Base-by-base conservation (phyloP, 92 coral and sea anemone genomes). In the Umimayanthus chanpuru region DNA sequence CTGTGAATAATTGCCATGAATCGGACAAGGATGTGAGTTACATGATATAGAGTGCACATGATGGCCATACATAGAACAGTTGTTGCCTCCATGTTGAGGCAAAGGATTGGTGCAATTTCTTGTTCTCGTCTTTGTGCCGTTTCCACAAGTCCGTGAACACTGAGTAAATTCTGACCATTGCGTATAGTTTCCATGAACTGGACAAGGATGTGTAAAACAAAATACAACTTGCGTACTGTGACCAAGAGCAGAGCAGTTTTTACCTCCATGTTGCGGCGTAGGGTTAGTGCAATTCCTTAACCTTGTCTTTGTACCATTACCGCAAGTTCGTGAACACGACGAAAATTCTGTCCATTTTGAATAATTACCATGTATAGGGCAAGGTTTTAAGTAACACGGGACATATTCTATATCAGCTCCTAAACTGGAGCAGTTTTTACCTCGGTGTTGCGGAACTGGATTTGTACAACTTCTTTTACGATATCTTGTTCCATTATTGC, bases 1-100 rank as follows among this genome's bases (percentile, higher is more conserved):
- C n/a, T 89, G 26, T 8, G 96, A 90, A 79, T 88, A 94, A 18
- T 91, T 91, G 1, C 95, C 97, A 55, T 88, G 79, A 21, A 80
- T 70, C 3, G 90, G 90, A 71, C 90, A 88, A 26, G 78, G 79
- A 43, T 44, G 29, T 3, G 67, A n/a, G 43, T 83, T 73, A 67
- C 87, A 68, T 18, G 64, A 6, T 23, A 80, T 10, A 26, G 26
- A 53, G 4, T 80, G 47, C 20, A 9, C 30, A 18, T 32, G 40
- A 14, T 18, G 6, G 18, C 84, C 84, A 80, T 56, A 80, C 0
- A 5, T 18, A 80, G 72, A 80, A 9, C 84, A 80, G 56, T 80
- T 56, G 6, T 29, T 56, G 38, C 92, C 92, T 4, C 89, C 92
- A 20, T 55, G 32, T 9, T 10, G 85, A 0, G 92, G 92, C 9